Conservation (phyloP, 2,888 invertebrate species). For the Cantharis rufa region DNA sequence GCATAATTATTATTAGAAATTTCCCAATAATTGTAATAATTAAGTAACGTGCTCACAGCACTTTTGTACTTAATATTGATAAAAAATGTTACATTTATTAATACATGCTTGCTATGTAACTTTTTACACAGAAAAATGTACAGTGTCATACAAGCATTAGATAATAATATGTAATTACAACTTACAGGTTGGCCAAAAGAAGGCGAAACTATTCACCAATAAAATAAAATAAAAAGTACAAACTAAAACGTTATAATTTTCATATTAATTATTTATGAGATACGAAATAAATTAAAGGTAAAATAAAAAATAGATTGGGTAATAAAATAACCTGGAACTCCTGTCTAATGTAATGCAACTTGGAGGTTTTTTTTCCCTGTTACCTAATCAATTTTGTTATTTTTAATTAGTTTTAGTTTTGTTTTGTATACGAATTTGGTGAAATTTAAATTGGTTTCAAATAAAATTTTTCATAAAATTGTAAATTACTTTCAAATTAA, state of each 20-base stretch:
- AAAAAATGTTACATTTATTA: too few species aligned
- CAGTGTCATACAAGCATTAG: too few species aligned
- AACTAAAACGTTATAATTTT: too few species aligned
- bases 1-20: neutral
- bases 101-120: too few species aligned
- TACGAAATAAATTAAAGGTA: too few species aligned
- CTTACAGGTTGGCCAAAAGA: too few species aligned
- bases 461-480: neutral
- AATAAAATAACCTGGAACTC: neutral
- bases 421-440: neutral
- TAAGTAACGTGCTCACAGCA: neutral
- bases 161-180: too few species aligned
- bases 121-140: too few species aligned
- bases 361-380: neutral
- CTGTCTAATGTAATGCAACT: neutral
- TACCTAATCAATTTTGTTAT: neutral
- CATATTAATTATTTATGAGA: too few species aligned
- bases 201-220: too few species aligned
- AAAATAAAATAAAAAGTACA: too few species aligned
- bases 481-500: too few species aligned
- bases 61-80: neutral
- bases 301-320: neutral
- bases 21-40: neutral
- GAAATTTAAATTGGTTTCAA: neutral
- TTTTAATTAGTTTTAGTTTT: neutral